Base-by-base conservation (phyloP, 2,888 invertebrate species). In the Drosophila robusta region DNA sequence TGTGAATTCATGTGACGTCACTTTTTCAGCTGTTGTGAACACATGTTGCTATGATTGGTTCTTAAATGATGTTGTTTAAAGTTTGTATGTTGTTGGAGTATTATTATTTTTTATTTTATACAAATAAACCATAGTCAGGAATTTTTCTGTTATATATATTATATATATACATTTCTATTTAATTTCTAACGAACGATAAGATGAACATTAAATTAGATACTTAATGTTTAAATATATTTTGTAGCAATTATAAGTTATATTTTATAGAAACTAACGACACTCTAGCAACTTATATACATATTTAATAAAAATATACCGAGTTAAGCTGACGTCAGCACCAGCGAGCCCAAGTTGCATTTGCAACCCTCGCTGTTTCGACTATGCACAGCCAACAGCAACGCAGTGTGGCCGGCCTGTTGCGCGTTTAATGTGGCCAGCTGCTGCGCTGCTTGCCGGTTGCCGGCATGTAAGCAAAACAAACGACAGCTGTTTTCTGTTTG, bases 401-500 rank as follows among this genome's bases (percentile, higher is more conserved):
- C 42, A 65, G 60, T 42, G 55, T 52, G 66, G 50, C 67, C 77
- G 34, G 12, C 55, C 38, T 24, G 45, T 50, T 11, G 32, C 14
- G 0, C 2, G 46, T 8, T 54, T 14, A 47, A 52, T 68, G 63
- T 58, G 46, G 32, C 60, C 78, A 72, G 54, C 32, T 18, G 24
- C 16, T 41, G 7, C 6, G 5, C 26, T 18, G 54, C 6, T 70
- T 70, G 70, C 70, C 72, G 67, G 66, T 46, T 32, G 52, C 42
- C 67, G 63, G 62, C 56, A 50, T 54, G 60, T 77, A 67, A 69
- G 67, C 67, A 70, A 54, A 51, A 18, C 26, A 63, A 57, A 50
- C 4, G 44, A 44, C 73, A 69, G 72, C 70, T 70, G 65, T 54
- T 71, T 65, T 39, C 55, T 36, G 39, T 70, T 73, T 80, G 87